Evolutionary conservation across 2,888 invertebrate genomes (phyloP), one percentile per base, ranked within the genome.

Genomic region (Nematopogon swammerdamellus): DNA sequence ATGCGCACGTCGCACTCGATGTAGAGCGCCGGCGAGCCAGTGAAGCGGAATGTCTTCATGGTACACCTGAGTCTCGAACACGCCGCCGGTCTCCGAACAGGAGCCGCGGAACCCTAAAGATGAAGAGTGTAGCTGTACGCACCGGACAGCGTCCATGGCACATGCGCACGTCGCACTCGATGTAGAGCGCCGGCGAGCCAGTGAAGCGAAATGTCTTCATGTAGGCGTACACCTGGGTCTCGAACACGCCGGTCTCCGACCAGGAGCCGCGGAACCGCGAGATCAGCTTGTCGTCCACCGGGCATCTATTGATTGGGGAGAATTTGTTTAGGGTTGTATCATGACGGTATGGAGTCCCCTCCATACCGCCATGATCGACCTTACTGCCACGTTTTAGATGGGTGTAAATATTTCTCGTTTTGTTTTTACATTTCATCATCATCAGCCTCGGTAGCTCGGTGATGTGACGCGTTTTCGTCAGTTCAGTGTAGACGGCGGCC

Each of bases 151-250:
- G 82, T 53, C 95, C 95, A 68, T 95, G 95, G 67, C 95, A 95
- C 95, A 95, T 95, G 58, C 95, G 81, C 29, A 95, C 95, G 69
- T 95, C 95, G 62, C 95, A 95, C 74, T 95, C 95, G 53, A 95
- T 93, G 67, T 95, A 95, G 3, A 95, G 82, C 5, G 95, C 95
- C 0, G 95, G 95, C 0, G 95, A 95, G 19, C 95, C 95, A 1
- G 95, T 95, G 70, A 95, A 95, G 52, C 95, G 82, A 72, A 92
- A 92, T 2, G 95, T 95, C 74, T 95, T 95, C 91, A 95, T 92
- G 64, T 95, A 95, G 8, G 95, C 95, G 68, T 90, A 95, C 45
- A 95, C 92, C 69, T 95, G 95, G 0, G 95, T 95, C 77, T 95
- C 95, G 65, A 90, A 95, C 48, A 93, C 86, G 19, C 93, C 93